phyloP scores from a whole-genome alignment of 2,888 invertebrate species.

The Dichetophora obliterata region DNA sequence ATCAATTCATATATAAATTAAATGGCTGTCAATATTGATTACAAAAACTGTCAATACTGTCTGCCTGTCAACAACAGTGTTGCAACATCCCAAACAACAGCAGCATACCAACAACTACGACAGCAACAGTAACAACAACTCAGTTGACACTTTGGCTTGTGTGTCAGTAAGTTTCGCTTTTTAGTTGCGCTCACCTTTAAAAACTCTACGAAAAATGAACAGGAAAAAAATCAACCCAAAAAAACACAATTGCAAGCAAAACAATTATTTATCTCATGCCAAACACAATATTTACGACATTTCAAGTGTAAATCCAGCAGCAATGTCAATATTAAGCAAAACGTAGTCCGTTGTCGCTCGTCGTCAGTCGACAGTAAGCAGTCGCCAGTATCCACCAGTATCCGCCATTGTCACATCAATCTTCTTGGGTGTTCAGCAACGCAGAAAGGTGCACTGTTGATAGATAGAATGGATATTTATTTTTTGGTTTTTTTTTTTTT shows the following conservation, averaged over 20 bases:
- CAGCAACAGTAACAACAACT: constrained; percentile 18
- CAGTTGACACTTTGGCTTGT: constrained; percentile 27
- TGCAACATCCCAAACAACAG: constrained; percentile 29
- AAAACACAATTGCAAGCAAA: constrained; percentile 44
- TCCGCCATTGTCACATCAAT: constrained; percentile 46
- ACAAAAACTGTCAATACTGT: constrained; percentile 53
- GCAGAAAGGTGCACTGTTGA: constrained; percentile 20
- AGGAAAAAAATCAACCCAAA: background rate
- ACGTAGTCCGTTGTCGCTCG: constrained; percentile 21
- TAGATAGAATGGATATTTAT: background rate
- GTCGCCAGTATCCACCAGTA: background rate
- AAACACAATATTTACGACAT: constrained; percentile 40
- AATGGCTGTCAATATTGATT: constrained; percentile 57
- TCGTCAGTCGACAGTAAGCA: background rate
- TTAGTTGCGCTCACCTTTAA: constrained; percentile 44
- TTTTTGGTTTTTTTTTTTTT: background rate
- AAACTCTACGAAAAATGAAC: background rate
- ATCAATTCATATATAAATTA: constrained; percentile 50
- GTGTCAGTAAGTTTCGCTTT: constrained; percentile 47
- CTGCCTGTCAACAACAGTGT: constrained; percentile 21
- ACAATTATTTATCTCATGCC: constrained; percentile 44
- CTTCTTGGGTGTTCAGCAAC: constrained; percentile 44
- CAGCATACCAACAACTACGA: constrained; percentile 23
- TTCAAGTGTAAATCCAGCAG: constrained; percentile 48
- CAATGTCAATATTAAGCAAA: constrained; percentile 49